phyloP scores from a whole-genome alignment of 2,797 vertebrate genomes.

The Melanotaenia boesemani region DNA sequence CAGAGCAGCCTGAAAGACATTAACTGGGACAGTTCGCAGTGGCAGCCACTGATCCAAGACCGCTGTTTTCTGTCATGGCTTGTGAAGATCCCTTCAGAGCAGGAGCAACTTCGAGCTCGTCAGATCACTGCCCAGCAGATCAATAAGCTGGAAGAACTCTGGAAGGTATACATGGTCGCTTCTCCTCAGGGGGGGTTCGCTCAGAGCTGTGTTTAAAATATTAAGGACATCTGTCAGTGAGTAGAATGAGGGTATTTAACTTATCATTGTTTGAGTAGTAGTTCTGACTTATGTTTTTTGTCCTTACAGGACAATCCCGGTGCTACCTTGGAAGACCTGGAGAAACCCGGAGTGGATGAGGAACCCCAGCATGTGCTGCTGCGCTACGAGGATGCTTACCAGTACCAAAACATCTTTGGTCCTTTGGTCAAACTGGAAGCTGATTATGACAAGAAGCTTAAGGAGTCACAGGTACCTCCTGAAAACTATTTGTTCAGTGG shows the following conservation, averaged over 20 bases:
- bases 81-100: constrained; percentile 98
- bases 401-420: constrained; percentile 99
- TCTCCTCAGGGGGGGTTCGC: neutral
- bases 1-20: constrained; percentile 99
- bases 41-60: constrained; percentile 98
- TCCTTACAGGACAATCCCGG: constrained; percentile 92
- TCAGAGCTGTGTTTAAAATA: neutral
- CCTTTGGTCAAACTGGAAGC: constrained; percentile 98
- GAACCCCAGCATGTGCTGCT: constrained; percentile 97
- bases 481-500: neutral
- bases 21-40: constrained; percentile 99
- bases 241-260: neutral
- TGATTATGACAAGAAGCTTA: constrained; percentile 99
- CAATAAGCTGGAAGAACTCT: constrained; percentile 98
- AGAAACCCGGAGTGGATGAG: constrained; percentile 98
- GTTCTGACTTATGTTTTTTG: neutral
- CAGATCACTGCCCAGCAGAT: constrained; percentile 99
- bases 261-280: neutral
- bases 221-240: neutral
- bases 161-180: constrained; percentile 88
- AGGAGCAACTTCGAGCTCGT: constrained; percentile 95
- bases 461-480: constrained; percentile 95
- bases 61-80: constrained; percentile 98
- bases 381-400: constrained; percentile 98
- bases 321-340: constrained; percentile 96